phyloP scores from a whole-genome alignment of 2,797 vertebrate genomes.

The Bradypodion pumilum region DNA sequence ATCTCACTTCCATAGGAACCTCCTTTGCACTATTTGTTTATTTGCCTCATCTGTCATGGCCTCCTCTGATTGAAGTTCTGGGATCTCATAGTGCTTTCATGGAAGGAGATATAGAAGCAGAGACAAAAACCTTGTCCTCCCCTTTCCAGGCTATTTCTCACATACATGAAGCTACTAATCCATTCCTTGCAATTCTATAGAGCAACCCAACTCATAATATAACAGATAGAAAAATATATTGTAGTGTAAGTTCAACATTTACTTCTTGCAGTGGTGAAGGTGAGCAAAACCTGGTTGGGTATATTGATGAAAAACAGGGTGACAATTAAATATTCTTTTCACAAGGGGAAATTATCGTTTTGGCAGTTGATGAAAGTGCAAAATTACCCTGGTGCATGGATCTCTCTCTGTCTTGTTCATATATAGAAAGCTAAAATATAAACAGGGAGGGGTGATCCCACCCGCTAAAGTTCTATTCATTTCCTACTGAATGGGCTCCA shows the following conservation, averaged over 20 bases:
- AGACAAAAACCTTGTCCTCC: not conserved
- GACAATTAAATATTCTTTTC: not conserved
- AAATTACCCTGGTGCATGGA: not conserved
- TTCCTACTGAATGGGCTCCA: slow-evolving; percentile 78
- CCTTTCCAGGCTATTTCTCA: not conserved
- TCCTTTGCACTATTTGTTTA: no score
- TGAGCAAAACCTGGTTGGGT: not conserved
- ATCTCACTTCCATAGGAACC: no score
- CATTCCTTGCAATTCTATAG: no score
- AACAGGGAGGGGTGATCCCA: slow-evolving; percentile 57
- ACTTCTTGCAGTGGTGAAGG: no score
- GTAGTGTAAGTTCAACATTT: no score
- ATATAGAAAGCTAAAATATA: not conserved
- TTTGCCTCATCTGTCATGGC: no score
- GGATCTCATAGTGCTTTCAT: no score
- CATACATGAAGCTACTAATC: not conserved
- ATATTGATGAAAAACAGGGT: not conserved
- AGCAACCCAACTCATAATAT: no score
- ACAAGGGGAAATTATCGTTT: no score
- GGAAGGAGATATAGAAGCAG: not conserved
- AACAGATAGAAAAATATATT: no score
- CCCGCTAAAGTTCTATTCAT: slow-evolving; percentile 76
- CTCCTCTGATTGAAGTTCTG: no score
- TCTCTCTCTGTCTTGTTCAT: not conserved
- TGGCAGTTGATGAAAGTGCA: not conserved